These are phyloP conservation scores for Raja brachyura DNA, from an alignment of 2,113 vertebrate species.

Conservation along the genomic window DNA sequence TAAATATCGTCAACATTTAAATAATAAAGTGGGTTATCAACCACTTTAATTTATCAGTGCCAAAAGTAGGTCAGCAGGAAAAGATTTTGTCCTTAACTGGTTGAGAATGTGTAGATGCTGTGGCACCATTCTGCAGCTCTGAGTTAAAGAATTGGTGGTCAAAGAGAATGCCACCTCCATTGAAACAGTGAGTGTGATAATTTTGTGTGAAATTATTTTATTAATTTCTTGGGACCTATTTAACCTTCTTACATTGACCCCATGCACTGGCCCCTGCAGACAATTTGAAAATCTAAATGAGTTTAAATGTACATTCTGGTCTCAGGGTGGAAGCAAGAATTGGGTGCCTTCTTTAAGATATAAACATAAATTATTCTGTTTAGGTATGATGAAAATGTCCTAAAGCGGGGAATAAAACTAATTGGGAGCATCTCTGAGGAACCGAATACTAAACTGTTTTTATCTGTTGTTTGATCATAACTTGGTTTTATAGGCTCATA, in stretches of 20 bases:
- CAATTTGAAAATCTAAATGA: background rate
- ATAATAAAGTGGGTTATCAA: too few species aligned
- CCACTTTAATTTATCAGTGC: background rate
- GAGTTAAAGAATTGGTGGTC: background rate
- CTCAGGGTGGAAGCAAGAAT: background rate
- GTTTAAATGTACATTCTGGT: background rate
- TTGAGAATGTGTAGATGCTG: too few species aligned
- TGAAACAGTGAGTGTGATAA: background rate
- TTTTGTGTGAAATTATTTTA: background rate
- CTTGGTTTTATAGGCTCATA: background rate
- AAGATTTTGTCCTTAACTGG: background rate
- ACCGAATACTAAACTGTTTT: too few species aligned
- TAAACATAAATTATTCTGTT: background rate
- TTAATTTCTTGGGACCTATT: background rate
- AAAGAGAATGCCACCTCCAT: background rate
- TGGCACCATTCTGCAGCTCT: background rate
- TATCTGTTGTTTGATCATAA: background rate
- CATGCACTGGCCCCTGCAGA: background rate
- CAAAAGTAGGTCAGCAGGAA: background rate
- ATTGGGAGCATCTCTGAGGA: background rate
- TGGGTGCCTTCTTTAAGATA: background rate
- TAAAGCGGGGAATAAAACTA: background rate
- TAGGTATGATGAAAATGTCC: background rate
- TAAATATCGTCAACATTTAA: too few species aligned
- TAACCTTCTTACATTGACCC: background rate